Percentiles rank a stretch among this genome's conserved stretches.
Evolutionary conservation across 1,140 invertebrate genomes (phyloP).

Genomic region (Lepidotrigona ventralis): DNA sequence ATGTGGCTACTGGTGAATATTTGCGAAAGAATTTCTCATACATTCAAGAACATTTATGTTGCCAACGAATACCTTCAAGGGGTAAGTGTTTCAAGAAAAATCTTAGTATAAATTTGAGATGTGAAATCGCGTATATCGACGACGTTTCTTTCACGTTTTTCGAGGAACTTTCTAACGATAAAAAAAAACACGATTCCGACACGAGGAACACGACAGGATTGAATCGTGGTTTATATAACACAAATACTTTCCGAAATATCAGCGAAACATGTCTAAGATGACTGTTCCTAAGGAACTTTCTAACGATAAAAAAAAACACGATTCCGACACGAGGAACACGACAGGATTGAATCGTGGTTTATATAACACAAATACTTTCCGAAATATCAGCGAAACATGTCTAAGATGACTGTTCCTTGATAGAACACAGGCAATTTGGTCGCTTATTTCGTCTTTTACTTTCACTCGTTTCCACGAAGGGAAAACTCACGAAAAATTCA

Average conservation of each 20-base stretch:
- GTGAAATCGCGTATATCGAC: not conserved
- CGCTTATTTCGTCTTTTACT: too few species aligned
- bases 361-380: not conserved
- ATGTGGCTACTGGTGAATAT: not conserved
- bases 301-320: too few species aligned
- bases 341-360: not conserved
- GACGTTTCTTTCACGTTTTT: not conserved
- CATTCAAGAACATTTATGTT: too few species aligned
- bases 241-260: not conserved
- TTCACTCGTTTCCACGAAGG: not conserved
- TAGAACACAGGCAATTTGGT: not conserved
- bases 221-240: not conserved
- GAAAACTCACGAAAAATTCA: not conserved
- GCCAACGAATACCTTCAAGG: too few species aligned
- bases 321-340: too few species aligned
- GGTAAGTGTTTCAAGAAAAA: not conserved
- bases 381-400: not conserved
- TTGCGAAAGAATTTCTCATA: too few species aligned
- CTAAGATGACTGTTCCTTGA: too few species aligned
- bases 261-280: not conserved
- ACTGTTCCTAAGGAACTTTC: too few species aligned
- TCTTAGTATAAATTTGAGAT: not conserved
- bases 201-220: not conserved
- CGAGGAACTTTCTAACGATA: too few species aligned
- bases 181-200: too few species aligned